Evolutionary conservation across 2,888 invertebrate species (phyloP), one percentile per base, ranked within the genome.

Genomic region (Acrocera orbiculus): DNA sequence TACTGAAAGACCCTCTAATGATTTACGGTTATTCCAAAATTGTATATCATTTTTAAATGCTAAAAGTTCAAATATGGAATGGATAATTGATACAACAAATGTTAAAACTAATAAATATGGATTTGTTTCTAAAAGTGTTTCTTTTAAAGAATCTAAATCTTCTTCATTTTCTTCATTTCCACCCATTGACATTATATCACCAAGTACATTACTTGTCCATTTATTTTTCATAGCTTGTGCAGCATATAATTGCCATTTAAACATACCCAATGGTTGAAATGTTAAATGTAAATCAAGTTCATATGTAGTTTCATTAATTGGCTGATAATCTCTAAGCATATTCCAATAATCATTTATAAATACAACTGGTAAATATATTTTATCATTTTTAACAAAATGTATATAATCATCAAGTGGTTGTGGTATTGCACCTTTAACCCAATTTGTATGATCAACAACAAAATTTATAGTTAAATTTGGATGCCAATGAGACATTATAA

Each of bases 11-110:
- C 96, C 96, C 63, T 98, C 96, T 28, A 98, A 64, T 1, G 92
- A 90, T 55, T 95, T 89, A 11, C 95, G 72, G 51, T 92, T 93
- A 49, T 92, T 90, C 98, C 98, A 99, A 58, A 99, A 99, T 60
- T 99, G 98, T 50, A 99, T 99, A 58, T 99, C 98, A 64, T 99
- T 99, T 65, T 99, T 99, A 60, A 99, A 99, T 27, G 98, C 98
- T 35, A 99, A 66, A 45, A 99, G 72, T 60, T 99, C 98, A 65
- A 99, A 98, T 41, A 98, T 75, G 37, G 92, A 95, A 63, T 99
- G 98, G 14, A 98, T 66, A 37, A 98, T 72, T 1, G 96, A 95
- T 1, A 99, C 80, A 33, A 76, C 69, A 39, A 95, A 74, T 3
- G 98, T 99, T 35, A 95, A 57, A 4, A 73, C 95, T 24, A 99